Evolutionary conservation across 2,888 invertebrate species (phyloP), one percentile per base, ranked within the genome.

Genomic region (Ctena decussata): DNA sequence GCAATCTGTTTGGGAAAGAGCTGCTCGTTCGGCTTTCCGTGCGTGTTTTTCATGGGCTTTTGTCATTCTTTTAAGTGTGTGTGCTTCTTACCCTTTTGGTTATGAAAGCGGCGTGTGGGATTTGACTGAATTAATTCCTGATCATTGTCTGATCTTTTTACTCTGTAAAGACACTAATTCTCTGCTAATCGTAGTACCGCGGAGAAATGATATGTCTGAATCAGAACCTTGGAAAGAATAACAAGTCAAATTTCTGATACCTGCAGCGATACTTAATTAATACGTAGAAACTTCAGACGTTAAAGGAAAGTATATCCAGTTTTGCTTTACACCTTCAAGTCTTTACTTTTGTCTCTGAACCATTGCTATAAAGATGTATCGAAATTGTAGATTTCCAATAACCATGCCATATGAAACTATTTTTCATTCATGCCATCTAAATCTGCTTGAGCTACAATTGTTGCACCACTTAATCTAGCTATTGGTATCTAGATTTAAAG

Each of bases 381-480:
- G 39, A 39, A 35, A 70, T 3, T 15, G 15, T 41, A 8, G 75
- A 57, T 49, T 75, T 74, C 80, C 80, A 80, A 35, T 75, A 69
- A 49, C 80, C 80, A n/a, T 80, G 80, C 32, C 80, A 57, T 49
- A 76, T 60, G 1, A 82, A 41, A 72, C 77, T n/a, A 82, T 60
- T 77, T 71, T 0, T 82, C 76, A 32, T 44, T 49, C 0, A 57
- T 3, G 5, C 15, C 57, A 5, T n/a, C 30, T 3, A 35, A 41
- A 0, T 35, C 35, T 21, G 57, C n/a, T 21, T 82, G 77, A 21
- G 82, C 82, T 0, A 30, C 77, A n/a, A 49, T 44, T n/a, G 72
- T 57, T 0, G 77, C 77, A 5, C 82, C 77, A 15, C 82, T 72
- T 21, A 72, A 41, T 39, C 57, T 53, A 24, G 11, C 53, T 53